Evolutionary conservation across 2,888 invertebrate genomes (phyloP).

Genomic region (Thera britannica): DNA sequence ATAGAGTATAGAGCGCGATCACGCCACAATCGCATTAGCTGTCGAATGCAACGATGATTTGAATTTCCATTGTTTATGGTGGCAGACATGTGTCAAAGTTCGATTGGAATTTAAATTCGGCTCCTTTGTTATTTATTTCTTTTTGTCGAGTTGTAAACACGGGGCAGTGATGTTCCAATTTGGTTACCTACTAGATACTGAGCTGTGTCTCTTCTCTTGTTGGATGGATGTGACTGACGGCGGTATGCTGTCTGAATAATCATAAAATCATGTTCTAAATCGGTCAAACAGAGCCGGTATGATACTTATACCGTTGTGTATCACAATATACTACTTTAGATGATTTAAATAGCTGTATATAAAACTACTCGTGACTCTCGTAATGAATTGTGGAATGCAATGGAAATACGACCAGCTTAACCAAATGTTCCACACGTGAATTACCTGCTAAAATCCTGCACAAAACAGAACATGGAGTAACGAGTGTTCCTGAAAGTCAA

Average conservation of each 20-base stretch:
- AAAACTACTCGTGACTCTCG: slow-evolving; percentile 5
- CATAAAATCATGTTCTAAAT: slow-evolving; percentile 71
- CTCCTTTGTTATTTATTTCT: slow-evolving; percentile 79
- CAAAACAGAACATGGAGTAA: slow-evolving; percentile 23
- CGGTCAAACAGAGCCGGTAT: slow-evolving; percentile 38
- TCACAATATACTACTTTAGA: slow-evolving; percentile 12
- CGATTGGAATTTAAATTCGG: slow-evolving; percentile 85
- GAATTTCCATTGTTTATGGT: slow-evolving; percentile 85
- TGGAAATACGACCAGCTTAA: neutral
- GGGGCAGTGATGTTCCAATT: slow-evolving; percentile 83
- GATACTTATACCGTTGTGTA: slow-evolving; percentile 36
- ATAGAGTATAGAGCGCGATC: slow-evolving; percentile 64
- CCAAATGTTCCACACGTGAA: neutral
- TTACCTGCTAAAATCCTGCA: slow-evolving; percentile 3
- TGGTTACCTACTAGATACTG: slow-evolving; percentile 76
- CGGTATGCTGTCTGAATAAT: slow-evolving; percentile 79
- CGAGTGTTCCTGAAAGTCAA: slow-evolving; percentile 33
- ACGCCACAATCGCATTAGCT: slow-evolving; percentile 81
- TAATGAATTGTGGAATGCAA: neutral
- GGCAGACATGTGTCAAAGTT: slow-evolving; percentile 86
- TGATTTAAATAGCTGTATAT: neutral
- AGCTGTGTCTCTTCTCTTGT: slow-evolving; percentile 71
- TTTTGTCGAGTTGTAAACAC: slow-evolving; percentile 84
- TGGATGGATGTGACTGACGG: slow-evolving; percentile 74
- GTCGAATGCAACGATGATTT: slow-evolving; percentile 81